Evolutionary conservation across 92 coral and sea anemone genomes (phyloP), one percentile per base, ranked within the genome.

Genomic region (Umimayanthus kanabou): DNA sequence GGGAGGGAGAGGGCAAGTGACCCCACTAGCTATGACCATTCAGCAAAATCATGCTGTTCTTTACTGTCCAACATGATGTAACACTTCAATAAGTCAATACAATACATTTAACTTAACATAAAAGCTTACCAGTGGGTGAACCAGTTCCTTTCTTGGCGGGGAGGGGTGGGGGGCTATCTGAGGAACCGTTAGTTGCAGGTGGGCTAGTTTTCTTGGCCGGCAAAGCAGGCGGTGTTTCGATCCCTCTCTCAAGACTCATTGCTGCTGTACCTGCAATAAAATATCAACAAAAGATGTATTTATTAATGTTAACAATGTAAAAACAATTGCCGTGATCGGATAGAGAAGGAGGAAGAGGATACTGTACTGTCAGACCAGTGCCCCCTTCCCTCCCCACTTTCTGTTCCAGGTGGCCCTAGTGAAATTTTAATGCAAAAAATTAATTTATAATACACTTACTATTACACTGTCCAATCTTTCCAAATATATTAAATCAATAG

Each of bases 161-260:
- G 87, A 83, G 87, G 47, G 87, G 87, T 83, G 87, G 87, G 40
- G 87, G 87, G 25, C 66, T 83, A 16, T 83, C 87, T 26, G 77
- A 83, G 16, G 15, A 23, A 0, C 23, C 77, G 25, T 40, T 11
- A 2, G 40, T 69, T 23, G 4, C 33, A 4, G 77, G 78, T 15
- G 78, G 65, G 64, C 57, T 69, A 64, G 9, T 70, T 83, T 69
- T 83, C 87, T 83, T 83, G 29, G 47, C 87, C 15, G 87, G 87
- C 77, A 83, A 47, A 28, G 87, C 87, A 25, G 87, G 87, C 28
- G 87, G 87, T 83, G 87, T 22, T 39, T 83, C 87, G 43, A 28
- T 83, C 28, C 87, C 64, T 30, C 87, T 69, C 50, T 83, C 87
- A 5, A 83, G 45, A 71, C 87, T 83, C 26, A 28, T 15, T 14